These are phyloP conservation scores for Macrobrachium nipponense DNA, from an alignment of 1,140 invertebrate species.

Conservation along the genomic window DNA sequence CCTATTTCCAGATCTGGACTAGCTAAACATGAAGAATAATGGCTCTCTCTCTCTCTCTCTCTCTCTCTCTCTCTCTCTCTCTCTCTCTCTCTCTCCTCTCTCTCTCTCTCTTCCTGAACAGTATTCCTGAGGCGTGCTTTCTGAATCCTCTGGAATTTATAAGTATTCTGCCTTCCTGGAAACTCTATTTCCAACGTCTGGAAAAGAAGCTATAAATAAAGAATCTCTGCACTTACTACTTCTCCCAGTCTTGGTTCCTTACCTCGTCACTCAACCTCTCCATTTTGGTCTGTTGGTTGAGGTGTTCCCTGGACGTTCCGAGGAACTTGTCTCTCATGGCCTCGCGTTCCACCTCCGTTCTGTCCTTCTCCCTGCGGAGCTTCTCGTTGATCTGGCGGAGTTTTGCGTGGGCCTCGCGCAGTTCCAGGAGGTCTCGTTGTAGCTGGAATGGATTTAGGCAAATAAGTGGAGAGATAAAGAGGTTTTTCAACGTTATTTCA, in stretches of 20 bases:
- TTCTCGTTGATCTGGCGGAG: constrained; percentile 92
- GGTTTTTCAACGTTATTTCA: too few relatives aligned
- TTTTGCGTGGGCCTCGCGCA: constrained; percentile 91
- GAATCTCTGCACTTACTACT: too few relatives aligned
- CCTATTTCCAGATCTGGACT: too few relatives aligned
- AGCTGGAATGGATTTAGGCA: constrained; percentile 71
- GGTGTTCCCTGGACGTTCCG: constrained; percentile 58
- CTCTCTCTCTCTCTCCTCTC: not conserved
- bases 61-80: not conserved
- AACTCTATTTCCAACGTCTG: too few relatives aligned
- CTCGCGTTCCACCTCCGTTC: constrained; percentile 85
- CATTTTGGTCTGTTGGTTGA: constrained; percentile 62
- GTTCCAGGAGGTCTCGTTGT: constrained; percentile 87
- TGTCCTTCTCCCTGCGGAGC: constrained; percentile 85
- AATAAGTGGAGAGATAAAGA: too few relatives aligned
- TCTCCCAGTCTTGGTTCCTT: not conserved
- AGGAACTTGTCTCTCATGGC: constrained; percentile 66
- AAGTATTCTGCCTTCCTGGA: too few relatives aligned
- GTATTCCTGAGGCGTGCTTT: too few relatives aligned
- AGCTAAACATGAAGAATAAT: too few relatives aligned
- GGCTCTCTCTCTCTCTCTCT: not conserved
- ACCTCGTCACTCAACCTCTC: constrained; percentile 61
- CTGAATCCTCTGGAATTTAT: too few relatives aligned
- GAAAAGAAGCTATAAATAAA: too few relatives aligned
- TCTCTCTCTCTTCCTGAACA: not conserved